Evolutionary conservation across 1,140 invertebrate genomes (phyloP).

Genomic region (Scylla paramamosain): DNA sequence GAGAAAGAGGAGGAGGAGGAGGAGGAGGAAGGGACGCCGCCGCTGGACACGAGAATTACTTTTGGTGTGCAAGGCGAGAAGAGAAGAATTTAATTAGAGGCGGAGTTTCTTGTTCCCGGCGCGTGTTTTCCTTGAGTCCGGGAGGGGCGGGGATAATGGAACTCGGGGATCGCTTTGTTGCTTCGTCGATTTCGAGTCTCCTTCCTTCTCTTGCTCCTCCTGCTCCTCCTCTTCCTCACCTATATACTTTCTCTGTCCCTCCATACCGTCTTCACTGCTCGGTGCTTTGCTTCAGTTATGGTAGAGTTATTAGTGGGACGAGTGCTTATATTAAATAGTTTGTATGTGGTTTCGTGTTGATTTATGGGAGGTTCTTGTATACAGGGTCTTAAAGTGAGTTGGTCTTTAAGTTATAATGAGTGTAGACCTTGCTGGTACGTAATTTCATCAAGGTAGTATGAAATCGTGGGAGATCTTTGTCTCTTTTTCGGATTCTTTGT

Average conservation of each 20-base stretch:
- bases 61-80: conserved; percentile 43
- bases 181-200: neutral
- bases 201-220: neutral
- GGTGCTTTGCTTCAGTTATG: too few species aligned
- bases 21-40: neutral
- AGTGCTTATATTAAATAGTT: too few species aligned
- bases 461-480: too few species aligned
- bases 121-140: conserved; percentile 36
- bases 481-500: too few species aligned
- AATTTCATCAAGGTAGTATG: too few species aligned
- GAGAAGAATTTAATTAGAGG: conserved; percentile 67
- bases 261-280: neutral
- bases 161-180: neutral
- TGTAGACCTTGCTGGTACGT: too few species aligned
- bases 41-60: conserved; percentile 47
- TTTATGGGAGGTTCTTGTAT: too few species aligned
- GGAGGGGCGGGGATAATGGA: conserved; percentile 31
- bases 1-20: conserved; percentile 16
- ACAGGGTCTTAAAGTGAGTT: too few species aligned
- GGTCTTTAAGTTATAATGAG: too few species aligned
- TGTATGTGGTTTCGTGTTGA: too few species aligned
- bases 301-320: too few species aligned
- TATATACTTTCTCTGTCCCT: neutral
- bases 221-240: neutral
- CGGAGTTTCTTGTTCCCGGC: conserved; percentile 58